phyloP scores from a whole-genome alignment of 1,140 invertebrate species.

The Pollicipes pollicipes region DNA sequence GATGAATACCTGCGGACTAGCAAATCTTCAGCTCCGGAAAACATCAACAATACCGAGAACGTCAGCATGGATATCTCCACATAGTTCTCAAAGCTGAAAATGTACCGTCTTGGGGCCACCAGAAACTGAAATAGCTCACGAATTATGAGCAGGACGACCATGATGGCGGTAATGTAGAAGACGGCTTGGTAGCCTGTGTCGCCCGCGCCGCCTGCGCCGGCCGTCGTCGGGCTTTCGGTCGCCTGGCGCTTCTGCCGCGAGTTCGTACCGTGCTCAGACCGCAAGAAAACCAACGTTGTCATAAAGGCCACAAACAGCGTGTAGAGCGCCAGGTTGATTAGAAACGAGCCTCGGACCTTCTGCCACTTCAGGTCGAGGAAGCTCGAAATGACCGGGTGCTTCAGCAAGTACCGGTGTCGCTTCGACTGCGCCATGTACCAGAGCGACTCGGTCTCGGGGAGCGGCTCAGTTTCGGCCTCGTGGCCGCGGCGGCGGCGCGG shows the following conservation, averaged over 20 bases:
- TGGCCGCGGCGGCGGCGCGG: conserved; percentile 20
- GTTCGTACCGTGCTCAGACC: too few relatives aligned
- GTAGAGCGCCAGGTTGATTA: conserved; percentile 50
- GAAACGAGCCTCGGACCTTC: conserved; percentile 48
- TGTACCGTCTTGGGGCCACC: conserved; percentile 15
- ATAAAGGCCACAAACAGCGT: conserved; percentile 41
- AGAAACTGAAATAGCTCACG: conserved; percentile 14
- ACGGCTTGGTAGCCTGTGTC: conserved; percentile 12
- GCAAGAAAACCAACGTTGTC: conserved; percentile 13
- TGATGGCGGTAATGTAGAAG: conserved; percentile 11
- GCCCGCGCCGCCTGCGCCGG: background rate
- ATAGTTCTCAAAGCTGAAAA: conserved; percentile 16
- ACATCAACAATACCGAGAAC: conserved; percentile 34
- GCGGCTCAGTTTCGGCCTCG: background rate
- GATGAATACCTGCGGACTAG: conserved; percentile 36
- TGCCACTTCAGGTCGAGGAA: conserved; percentile 66
- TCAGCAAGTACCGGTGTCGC: conserved; percentile 32
- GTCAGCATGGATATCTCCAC: conserved; percentile 31
- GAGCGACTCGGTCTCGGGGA: conserved; percentile 15
- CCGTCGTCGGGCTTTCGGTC: background rate
- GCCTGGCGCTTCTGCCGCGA: background rate
- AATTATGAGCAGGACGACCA: conserved; percentile 7
- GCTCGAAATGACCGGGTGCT: conserved; percentile 57
- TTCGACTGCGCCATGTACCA: conserved; percentile 15
- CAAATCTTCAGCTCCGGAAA: conserved; percentile 31